A percentile compares a stretch with the other conserved stretches of the same genome.
These are phyloP conservation scores for Ailurus styani DNA, from an alignment of 2,113 vertebrate genomes.

Conservation along the genomic window DNA sequence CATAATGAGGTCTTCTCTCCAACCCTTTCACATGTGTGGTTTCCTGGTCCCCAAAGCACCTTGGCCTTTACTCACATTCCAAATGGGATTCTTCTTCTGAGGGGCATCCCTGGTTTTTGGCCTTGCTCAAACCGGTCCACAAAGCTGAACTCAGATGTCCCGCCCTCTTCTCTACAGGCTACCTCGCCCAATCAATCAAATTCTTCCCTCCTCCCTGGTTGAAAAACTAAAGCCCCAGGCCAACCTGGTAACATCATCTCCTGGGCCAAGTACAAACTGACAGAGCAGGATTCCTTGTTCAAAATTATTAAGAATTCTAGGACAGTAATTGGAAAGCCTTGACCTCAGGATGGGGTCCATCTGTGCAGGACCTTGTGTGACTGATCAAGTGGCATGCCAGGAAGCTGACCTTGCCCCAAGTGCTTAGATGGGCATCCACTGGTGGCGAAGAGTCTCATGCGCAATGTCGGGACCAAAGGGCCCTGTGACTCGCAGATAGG, in stretches of 20 bases:
- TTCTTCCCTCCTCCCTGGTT: neutral
- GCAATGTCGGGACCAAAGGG: neutral
- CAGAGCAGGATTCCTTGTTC: neutral
- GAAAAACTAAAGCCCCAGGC: neutral
- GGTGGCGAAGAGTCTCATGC: neutral
- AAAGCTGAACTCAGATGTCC: neutral
- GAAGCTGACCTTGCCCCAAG: neutral
- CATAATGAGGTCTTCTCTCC: neutral
- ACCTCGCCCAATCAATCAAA: neutral
- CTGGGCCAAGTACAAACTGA: neutral
- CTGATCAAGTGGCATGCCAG: rapidly evolving
- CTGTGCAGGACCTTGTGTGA: neutral
- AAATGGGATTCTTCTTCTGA: neutral
- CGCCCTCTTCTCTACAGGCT: neutral
- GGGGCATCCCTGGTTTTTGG: neutral
- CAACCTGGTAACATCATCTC: neutral
- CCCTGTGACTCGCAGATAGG: neutral
- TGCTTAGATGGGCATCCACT: rapidly evolving
- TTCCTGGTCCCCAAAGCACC: neutral
- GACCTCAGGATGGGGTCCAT: rapidly evolving
- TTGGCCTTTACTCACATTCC: neutral
- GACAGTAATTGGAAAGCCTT: neutral
- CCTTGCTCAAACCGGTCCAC: neutral
- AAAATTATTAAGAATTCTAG: neutral
- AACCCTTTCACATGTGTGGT: neutral